Evolutionary conservation across 2,888 invertebrate species (phyloP), one percentile per base, ranked within the genome.

Genomic region (Lepidocyrtoides sp.): DNA sequence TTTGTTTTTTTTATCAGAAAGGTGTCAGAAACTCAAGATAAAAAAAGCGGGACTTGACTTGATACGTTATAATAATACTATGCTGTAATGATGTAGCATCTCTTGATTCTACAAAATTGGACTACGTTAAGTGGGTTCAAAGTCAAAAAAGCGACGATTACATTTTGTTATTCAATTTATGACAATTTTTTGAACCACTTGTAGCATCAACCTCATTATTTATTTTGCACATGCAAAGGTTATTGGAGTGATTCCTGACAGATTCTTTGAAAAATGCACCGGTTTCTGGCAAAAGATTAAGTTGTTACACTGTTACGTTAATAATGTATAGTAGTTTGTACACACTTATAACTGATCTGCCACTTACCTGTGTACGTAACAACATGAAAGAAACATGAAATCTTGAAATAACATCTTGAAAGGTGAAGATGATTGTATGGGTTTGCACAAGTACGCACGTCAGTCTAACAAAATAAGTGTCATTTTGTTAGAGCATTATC

Each of bases 1-100:
- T 54, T 75, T 48, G 75, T 75, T 48, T 75, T 69, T 36, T n/a
- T n/a, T n/a, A n/a, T n/a, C 20, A 3, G 17, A 54, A 57, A 63
- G 63, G 82, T 82, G 82, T 14, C 4, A 23, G 44, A 57, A 82
- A 63, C 26, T 23, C 23, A 63, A 20, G 36, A 4, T n/a, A n/a
- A n/a, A n/a, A n/a, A n/a, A 66, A 82, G 66, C 83, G 83, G 83
- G 44, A 83, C 20, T 29, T 66, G 66, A 66, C 66, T 44, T 48
- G 23, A 44, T 26, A 41, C 32, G 48, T 72, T 23, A 63, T 63
- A 14, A n/a, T n/a, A n/a, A n/a, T n/a, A n/a, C n/a, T n/a, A n/a
- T n/a, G n/a, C n/a, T n/a, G 41, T 12, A 48, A 48, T 2, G 20
- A 2, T 57, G 10, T n/a, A n/a, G 20, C 20, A 2, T 2, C 20